Evolutionary conservation across 2,113 vertebrate genomes (phyloP).

Genomic region (Ranitomeya imitator): DNA sequence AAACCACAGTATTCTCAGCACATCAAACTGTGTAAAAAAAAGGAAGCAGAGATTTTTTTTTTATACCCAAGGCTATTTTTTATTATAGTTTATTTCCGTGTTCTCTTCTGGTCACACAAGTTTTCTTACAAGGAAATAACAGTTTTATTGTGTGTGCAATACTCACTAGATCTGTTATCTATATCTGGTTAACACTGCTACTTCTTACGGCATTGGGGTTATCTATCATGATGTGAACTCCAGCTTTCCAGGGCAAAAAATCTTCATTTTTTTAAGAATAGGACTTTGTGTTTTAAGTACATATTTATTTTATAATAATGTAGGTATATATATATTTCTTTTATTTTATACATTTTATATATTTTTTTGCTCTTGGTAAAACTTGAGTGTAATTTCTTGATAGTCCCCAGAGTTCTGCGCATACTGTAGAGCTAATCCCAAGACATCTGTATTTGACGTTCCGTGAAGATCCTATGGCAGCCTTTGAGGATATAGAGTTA

Average conservation of each 20-base stretch:
- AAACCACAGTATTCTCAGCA: constrained; percentile 24
- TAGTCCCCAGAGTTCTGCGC: constrained; percentile 17
- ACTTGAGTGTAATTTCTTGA: constrained; percentile 37
- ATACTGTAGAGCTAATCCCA: constrained; percentile 29
- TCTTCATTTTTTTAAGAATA: not conserved
- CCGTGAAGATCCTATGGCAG: not conserved
- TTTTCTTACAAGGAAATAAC: constrained; percentile 64
- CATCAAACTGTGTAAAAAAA: constrained; percentile 40
- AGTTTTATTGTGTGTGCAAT: constrained; percentile 57
- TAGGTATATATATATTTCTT: constrained; percentile 4
- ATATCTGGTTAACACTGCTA: constrained; percentile 59
- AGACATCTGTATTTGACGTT: not conserved
- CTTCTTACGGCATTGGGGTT: constrained; percentile 37
- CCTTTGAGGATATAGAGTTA: constrained; percentile 21
- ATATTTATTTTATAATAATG: constrained; percentile 19
- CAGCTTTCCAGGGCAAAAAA: constrained; percentile 37
- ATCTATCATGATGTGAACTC: constrained; percentile 42
- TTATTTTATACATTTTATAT: not conserved
- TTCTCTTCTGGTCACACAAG: constrained; percentile 67
- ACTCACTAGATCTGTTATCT: constrained; percentile 42
- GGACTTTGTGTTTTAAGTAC: not conserved
- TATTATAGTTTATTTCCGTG: constrained; percentile 71
- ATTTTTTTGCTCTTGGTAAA: constrained; percentile 42
- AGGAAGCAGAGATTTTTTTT: constrained; percentile 62
- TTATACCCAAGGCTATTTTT: constrained; percentile 71